A percentile compares a stretch with the other conserved stretches of the same genome.
phyloP scores from a whole-genome alignment of 1,140 invertebrate species.

The Drosophila melanica region DNA sequence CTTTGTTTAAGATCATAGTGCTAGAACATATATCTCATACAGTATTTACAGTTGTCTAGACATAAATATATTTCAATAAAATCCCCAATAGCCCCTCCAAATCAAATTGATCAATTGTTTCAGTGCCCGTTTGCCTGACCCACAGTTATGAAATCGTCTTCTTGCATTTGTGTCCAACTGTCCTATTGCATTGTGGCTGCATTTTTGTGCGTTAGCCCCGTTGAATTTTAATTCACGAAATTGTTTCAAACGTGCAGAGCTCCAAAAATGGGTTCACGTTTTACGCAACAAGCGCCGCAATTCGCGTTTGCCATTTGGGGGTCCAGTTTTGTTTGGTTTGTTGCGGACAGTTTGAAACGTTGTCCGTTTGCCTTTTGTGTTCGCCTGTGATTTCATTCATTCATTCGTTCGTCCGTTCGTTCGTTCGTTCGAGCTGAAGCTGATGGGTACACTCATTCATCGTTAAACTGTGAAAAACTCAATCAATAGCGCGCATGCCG shows the following conservation, averaged over 20 bases:
- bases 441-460: constrained; percentile 44
- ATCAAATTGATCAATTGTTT: background rate
- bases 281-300: constrained; percentile 56
- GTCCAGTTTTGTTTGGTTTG: constrained; percentile 18
- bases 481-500: constrained; percentile 70
- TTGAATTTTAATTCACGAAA: constrained; percentile 76
- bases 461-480: constrained; percentile 72
- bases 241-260: constrained; percentile 49
- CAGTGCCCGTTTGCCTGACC: background rate
- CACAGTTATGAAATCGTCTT: constrained; percentile 51
- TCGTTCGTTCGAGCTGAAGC: constrained; percentile 8
- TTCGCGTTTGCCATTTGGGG: constrained; percentile 24
- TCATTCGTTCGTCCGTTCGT: background rate
- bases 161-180: constrained; percentile 1
- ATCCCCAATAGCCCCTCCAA: no score
- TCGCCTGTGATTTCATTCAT: constrained; percentile 24
- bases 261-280: constrained; percentile 47
- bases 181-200: constrained; percentile 22
- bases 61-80: no score
- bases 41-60: no score
- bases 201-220: constrained; percentile 65
- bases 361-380: constrained; percentile 6
- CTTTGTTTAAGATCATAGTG: no score
- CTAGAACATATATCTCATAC: no score
- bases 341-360: constrained; percentile 23